Base-by-base conservation (phyloP, 2,113 vertebrate species). In the Paramisgurnus dabryanus region DNA sequence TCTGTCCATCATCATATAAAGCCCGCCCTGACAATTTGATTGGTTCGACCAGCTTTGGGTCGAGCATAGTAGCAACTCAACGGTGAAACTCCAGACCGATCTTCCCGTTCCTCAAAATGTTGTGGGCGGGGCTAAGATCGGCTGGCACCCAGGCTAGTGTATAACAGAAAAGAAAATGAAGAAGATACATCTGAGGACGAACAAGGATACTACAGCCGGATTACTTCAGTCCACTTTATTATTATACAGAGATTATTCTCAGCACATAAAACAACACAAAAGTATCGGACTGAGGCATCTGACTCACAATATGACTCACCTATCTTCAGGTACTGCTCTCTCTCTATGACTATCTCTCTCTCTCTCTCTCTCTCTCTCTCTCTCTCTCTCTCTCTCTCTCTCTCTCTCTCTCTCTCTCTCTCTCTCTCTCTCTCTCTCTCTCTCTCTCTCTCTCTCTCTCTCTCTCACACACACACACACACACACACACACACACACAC, bases 211-310 rank as follows among this genome's bases (percentile, higher is more conserved):
- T 13, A 45, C 18, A 64, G 43, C 73, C 49, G 47, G 43, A 75
- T 49, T 61, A 75, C 60, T 63, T 49, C 58, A 75, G 43, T 27
- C 45, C 27, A 43, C 60, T 64, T 49, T 58, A 75, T 75, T 63
- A 75, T 75, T 63, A 64, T 63, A 47, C 43, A 75, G 43, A 63
- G 18, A 63, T 75, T 75, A 34, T 75, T 64, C 64, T 64, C 71
- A 45, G 39, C 13, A 74, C 0, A 13, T 17, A 75, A 22, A 8
- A 15, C 60, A 4, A 18, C 3, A 17, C 57, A n/a, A 63, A 75
- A 49, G 41, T 61, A n/a, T 12, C 49, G 58, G 43, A 41, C 43
- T 64, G 43, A 75, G 43, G 73, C 45, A 61, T 22, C 55, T 74
- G 71, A 61, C 57, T 61, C 55, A 73, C 55, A 60, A 39, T 12